Percentiles rank a stretch among this genome's conserved stretches.
Conservation (phyloP, 1,140 invertebrate species). For the Andricus grossulariae region DNA sequence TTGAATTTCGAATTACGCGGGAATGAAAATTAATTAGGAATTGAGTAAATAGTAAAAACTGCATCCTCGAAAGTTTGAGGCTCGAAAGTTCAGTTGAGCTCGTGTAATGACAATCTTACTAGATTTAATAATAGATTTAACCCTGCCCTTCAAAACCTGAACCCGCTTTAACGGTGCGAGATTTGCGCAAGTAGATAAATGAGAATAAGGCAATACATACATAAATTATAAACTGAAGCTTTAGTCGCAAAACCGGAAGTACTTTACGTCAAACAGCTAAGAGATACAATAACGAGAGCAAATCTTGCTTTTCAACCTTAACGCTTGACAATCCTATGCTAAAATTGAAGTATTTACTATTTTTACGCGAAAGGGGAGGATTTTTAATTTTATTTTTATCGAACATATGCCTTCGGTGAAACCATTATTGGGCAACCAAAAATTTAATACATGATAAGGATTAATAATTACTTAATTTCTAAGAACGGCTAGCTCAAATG, state of each 20-base stretch:
- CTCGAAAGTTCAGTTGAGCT: too few species aligned
- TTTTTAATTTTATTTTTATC: too few species aligned
- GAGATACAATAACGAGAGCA: constrained; percentile 10
- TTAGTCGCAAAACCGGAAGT: constrained; percentile 1
- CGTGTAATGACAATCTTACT: background rate
- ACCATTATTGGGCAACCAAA: too few species aligned
- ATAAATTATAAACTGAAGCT: background rate
- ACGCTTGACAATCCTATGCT: background rate
- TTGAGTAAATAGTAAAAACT: too few species aligned
- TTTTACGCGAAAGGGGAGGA: background rate
- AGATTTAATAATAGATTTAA: constrained; percentile 27
- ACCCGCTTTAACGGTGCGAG: background rate
- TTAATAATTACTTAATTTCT: too few species aligned
- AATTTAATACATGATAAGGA: too few species aligned
- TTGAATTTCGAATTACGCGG: background rate
- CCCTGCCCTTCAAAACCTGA: constrained; percentile 34
- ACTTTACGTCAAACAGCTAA: constrained; percentile 4
- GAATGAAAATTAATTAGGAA: background rate
- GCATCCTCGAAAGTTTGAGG: too few species aligned
- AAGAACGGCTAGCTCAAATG: too few species aligned
- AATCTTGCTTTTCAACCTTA: constrained; percentile 1
- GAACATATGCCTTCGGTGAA: too few species aligned
- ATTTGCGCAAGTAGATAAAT: background rate
- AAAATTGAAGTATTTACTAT: background rate
- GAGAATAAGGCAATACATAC: too few species aligned